Base-by-base conservation (phyloP, 2,113 vertebrate species). In the Laterallus jamaicensis region DNA sequence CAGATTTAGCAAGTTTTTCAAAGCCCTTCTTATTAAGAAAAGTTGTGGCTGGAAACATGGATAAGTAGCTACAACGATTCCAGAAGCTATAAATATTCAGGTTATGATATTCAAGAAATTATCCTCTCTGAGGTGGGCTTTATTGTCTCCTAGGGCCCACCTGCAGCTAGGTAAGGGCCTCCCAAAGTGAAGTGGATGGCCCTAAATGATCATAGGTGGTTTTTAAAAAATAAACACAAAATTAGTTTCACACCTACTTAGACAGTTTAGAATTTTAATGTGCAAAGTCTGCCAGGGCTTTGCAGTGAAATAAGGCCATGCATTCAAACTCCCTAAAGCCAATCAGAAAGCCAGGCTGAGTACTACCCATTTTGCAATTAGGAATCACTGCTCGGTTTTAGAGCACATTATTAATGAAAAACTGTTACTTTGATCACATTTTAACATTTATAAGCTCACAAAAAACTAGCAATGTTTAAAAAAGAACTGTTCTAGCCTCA, bases 21-120 rank as follows among this genome's bases (percentile, higher is more conserved):
- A 98, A 98, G 97, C 97, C 96, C 97, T 98, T 98, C 98, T 98
- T 98, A 98, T 98, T 98, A 97, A 97, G 97, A 97, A 98, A 98
- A 97, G 96, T 97, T 96, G 97, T 93, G 97, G 96, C 97, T 98
- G 98, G 97, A 97, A 98, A 98, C 97, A 96, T 94, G 97, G 97
- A 97, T 98, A 98, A 98, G 97, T 98, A 98, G 96, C 92, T 98
- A 97, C 96, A 97, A 95, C 79, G 97, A 95, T 97, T 98, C 96
- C 97, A 98, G 96, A 97, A 98, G 87, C 96, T 97, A 96, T 98
- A 98, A 98, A 97, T 98, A 98, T 97, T 97, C 94, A 91, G 82
- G 89, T 97, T 96, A 97, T 96, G 93, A 96, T 97, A 97, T 95
- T 95, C 92, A 95, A 98, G 93, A 98, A 98, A 98, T 97, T 96